These are phyloP conservation scores for Pitta sordida DNA, from an alignment of 2,113 vertebrate genomes.

Conservation along the genomic window DNA sequence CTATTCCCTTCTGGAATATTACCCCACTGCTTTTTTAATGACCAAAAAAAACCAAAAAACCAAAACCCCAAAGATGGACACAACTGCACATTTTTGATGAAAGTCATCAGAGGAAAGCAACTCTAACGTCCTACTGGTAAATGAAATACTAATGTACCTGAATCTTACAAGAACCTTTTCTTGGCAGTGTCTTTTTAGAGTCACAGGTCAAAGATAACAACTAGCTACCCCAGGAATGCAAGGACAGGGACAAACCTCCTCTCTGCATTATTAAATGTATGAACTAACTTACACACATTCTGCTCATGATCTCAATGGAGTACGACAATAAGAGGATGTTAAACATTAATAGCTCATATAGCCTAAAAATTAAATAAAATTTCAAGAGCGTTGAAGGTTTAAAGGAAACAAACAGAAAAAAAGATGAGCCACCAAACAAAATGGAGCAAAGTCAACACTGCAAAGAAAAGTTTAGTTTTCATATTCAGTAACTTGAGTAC, in stretches of 20 bases:
- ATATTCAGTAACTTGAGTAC: not conserved
- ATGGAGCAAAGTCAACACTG: not conserved
- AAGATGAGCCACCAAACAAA: not conserved
- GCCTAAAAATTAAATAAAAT: not conserved
- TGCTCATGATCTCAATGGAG: not conserved
- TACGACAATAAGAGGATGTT: not conserved
- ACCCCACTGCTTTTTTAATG: not conserved
- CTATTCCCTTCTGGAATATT: not conserved
- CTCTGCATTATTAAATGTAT: not conserved
- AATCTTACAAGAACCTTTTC: not conserved
- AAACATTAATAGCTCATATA: not conserved
- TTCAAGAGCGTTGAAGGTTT: not conserved
- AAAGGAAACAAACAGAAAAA: not conserved
- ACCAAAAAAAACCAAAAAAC: not conserved
- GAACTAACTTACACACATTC: not conserved
- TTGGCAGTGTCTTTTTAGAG: not conserved
- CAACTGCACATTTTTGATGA: not conserved
- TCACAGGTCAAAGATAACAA: not conserved
- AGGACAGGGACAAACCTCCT: not conserved
- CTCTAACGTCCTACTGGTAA: not conserved
- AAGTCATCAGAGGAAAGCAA: not conserved
- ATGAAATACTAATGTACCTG: not conserved
- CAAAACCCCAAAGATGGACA: not conserved
- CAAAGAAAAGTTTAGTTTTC: not conserved
- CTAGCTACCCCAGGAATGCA: not conserved